Conservation (phyloP, 1,140 invertebrate species). For the Notospermus geniculatus region DNA sequence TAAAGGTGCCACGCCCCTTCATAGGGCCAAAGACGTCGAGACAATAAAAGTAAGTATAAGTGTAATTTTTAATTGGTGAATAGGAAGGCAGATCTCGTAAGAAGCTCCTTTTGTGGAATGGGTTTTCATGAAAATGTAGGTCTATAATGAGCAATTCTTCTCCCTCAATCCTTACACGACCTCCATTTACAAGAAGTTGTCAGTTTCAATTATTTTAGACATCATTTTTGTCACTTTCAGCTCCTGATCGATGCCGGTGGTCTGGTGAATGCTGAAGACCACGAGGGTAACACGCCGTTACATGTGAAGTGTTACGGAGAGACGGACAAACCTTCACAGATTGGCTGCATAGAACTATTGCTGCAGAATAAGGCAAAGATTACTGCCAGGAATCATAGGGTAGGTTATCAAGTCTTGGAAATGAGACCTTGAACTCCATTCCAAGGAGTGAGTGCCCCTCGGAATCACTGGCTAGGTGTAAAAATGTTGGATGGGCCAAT, state of each 20-base stretch:
- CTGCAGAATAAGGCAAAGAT: slow-evolving; percentile 40
- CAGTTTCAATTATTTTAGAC: no score
- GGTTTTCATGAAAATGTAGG: no score
- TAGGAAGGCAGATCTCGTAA: no score
- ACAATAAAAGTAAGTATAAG: slow-evolving; percentile 42
- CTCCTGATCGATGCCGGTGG: slow-evolving; percentile 47
- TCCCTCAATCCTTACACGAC: no score
- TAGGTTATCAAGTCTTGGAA: slow-evolving; percentile 17
- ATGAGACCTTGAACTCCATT: background rate
- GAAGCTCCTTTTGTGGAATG: no score
- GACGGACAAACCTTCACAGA: slow-evolving; percentile 38
- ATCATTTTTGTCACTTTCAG: slow-evolving; percentile 27
- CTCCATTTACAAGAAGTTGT: no score
- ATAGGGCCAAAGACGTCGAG: slow-evolving; percentile 41
- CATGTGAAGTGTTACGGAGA: slow-evolving; percentile 56
- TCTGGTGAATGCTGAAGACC: slow-evolving; percentile 41
- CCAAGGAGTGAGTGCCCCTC: background rate
- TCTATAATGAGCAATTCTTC: no score
- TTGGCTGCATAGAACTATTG: slow-evolving; percentile 42
- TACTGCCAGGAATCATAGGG: slow-evolving; percentile 44
- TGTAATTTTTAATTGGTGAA: no score
- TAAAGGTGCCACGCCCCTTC: slow-evolving; percentile 51
- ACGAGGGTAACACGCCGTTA: slow-evolving; percentile 53
- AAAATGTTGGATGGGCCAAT: background rate
- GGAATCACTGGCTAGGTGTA: background rate